Evolutionary conservation across 2,888 invertebrate genomes (phyloP).

Genomic region (Harpagoxenus sublaevis): DNA sequence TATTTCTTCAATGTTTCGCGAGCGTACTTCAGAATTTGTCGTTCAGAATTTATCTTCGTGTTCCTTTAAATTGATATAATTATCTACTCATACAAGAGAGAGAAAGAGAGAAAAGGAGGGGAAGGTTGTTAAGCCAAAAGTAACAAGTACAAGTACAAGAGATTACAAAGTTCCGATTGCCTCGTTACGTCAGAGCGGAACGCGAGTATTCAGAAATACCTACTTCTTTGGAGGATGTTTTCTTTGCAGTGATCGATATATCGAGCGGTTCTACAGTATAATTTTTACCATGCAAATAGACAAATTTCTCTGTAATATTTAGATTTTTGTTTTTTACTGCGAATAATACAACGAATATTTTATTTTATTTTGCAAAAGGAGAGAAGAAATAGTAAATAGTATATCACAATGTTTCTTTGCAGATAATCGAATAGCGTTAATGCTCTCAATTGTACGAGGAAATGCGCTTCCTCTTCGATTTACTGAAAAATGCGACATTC

Average conservation of each 20-base stretch:
- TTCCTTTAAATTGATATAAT: slow-evolving; percentile 1
- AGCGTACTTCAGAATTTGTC: slow-evolving; percentile 25
- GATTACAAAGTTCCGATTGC: slow-evolving; percentile 25
- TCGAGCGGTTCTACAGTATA: background rate
- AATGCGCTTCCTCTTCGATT: background rate
- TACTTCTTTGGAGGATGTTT: background rate
- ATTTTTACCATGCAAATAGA: background rate
- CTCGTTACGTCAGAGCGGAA: slow-evolving; percentile 18
- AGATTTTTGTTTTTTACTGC: background rate
- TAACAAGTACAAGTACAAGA: slow-evolving; percentile 47
- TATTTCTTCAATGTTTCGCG: slow-evolving; percentile 13
- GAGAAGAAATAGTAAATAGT: background rate
- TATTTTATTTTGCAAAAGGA: background rate
- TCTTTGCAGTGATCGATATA: background rate
- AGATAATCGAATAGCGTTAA: background rate
- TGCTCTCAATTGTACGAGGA: background rate
- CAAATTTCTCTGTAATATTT: slow-evolving; percentile 1
- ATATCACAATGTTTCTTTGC: background rate
- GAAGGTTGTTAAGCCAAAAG: slow-evolving; percentile 58
- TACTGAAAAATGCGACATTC: background rate
- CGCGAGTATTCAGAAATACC: background rate
- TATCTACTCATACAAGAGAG: slow-evolving; percentile 31
- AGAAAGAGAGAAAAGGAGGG: slow-evolving; percentile 17
- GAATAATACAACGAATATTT: background rate
- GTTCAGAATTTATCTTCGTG: background rate